Evolutionary conservation across 2,888 invertebrate species (phyloP).

Genomic region (Boloria selene): DNA sequence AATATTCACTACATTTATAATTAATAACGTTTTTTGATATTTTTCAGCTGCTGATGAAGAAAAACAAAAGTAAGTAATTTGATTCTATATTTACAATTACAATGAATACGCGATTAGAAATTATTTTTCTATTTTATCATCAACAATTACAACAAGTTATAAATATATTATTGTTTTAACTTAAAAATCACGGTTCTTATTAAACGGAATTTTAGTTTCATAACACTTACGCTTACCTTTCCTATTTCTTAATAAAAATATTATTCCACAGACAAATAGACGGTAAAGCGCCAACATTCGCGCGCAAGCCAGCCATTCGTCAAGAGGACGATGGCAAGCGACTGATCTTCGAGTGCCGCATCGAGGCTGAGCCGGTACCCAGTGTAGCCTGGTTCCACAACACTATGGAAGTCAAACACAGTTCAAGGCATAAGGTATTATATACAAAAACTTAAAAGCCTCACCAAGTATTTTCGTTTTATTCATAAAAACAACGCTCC

Average conservation of each 20-base stretch:
- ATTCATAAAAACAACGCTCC: too few relatives aligned
- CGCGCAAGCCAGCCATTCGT: slow-evolving; percentile 97
- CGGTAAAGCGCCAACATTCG: slow-evolving; percentile 98
- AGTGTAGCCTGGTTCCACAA: slow-evolving; percentile 95
- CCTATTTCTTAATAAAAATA: too few relatives aligned
- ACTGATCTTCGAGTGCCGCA: slow-evolving; percentile 96
- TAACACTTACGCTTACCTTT: too few relatives aligned
- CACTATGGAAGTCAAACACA: slow-evolving; percentile 89
- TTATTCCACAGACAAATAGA: slow-evolving; percentile 92
- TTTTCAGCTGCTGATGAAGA: slow-evolving; percentile 97
- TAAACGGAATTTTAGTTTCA: too few relatives aligned
- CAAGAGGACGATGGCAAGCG: slow-evolving; percentile 98
- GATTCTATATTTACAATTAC: too few relatives aligned
- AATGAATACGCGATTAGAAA: too few relatives aligned
- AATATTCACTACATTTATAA: slow-evolving; percentile 13
- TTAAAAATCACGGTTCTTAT: too few relatives aligned
- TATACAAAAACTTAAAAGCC: background rate
- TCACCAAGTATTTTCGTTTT: background rate
- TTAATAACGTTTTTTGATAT: slow-evolving; percentile 43
- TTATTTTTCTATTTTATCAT: too few relatives aligned
- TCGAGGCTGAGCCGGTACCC: slow-evolving; percentile 96
- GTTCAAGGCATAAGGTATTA: slow-evolving; percentile 92
- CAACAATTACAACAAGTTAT: too few relatives aligned
- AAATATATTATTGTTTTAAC: too few relatives aligned
- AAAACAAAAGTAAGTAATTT: slow-evolving; percentile 93